Conservation (phyloP, 2,113 vertebrate genomes). For the Odocoileus virginianus region DNA sequence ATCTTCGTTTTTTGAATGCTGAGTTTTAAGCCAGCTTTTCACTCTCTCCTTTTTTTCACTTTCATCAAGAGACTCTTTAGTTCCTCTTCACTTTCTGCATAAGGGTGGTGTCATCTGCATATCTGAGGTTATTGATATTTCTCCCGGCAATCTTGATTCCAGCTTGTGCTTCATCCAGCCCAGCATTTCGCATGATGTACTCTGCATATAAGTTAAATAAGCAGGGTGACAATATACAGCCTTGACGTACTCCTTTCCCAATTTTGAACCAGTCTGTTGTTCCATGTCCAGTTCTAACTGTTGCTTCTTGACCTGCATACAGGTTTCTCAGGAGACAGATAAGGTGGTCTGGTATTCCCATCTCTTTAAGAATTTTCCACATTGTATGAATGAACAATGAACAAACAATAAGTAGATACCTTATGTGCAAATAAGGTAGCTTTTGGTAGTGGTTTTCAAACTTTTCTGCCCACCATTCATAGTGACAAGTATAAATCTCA, state of each 20-base stretch:
- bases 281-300: neutral
- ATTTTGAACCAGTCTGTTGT: neutral
- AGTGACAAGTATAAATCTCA: slow-evolving; percentile 6
- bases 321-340: neutral
- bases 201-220: neutral
- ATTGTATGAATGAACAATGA: neutral
- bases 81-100: neutral
- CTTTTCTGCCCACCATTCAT: neutral
- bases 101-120: neutral
- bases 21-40: neutral
- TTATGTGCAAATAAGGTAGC: neutral
- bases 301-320: neutral
- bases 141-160: neutral
- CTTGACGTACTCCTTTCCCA: neutral
- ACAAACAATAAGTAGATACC: neutral
- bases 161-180: neutral
- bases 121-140: neutral
- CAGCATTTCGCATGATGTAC: neutral
- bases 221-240: neutral
- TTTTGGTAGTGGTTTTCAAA: slow-evolving; percentile 20
- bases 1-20: neutral
- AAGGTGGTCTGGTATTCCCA: neutral
- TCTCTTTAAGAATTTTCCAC: neutral
- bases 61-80: neutral
- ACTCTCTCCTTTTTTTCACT: neutral